Base-by-base conservation (phyloP, 1,140 invertebrate species). In the Asbolus verrucosus region DNA sequence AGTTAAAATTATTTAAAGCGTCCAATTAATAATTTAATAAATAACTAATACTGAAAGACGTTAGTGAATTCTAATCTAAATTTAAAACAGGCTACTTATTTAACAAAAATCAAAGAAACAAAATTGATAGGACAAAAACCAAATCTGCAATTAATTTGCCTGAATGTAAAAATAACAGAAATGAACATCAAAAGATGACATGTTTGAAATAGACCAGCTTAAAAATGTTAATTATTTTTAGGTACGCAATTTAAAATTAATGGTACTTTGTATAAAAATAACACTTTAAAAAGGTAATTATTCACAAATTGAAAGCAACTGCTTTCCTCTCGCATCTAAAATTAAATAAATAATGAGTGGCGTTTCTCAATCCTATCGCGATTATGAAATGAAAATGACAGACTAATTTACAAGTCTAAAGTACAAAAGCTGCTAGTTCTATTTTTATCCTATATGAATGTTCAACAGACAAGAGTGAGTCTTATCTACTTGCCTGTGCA, bases 361-460 rank as follows among this genome's bases (percentile, higher is more conserved):
- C 46, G 11, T 33, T 70, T 70, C 41, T 68, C 31, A 71, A 61
- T 24, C 38, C 71, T 73, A 70, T 69, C 66, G 69, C 54, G 60
- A 70, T 70, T 59, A 70, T 69, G 33, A 71, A 73, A 70, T 68
- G 24, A 68, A 27, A 43, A 67, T 19, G 31, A 62, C 38, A 67
- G 70, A 69, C 43, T 60, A 59, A 74, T 76, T 73, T 73, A 74
- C 65, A 73, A 65, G 60, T 72, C 71, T 73, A 74, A 73, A 68
- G 65, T 69, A 74, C 65, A 74, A 69, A 76, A 75, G 73, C 75
- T 76, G 75, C 75, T 75, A 76, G 63, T 71, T 50, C 71, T 76
- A 71, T 61, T 14, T 14, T 67, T 70, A 62, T 43, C 54, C 61
- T 69, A 70, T 67, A 65, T 33, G 21, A 73, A 67, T 54, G 36